Base-by-base conservation (phyloP, 2,888 invertebrate species). In the Aspidapion aeneum region DNA sequence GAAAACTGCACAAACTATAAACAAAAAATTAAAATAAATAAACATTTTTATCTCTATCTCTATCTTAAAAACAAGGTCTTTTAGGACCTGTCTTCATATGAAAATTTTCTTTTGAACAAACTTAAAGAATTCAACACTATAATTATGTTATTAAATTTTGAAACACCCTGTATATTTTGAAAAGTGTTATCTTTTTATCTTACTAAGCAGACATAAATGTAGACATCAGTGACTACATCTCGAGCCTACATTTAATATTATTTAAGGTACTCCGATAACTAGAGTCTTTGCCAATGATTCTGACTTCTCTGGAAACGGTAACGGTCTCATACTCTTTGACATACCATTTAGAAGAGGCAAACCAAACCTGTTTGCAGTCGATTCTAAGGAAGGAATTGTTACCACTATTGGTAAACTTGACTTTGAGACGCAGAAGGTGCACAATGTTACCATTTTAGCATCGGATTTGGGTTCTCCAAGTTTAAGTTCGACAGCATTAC, bases 401-500 rank as follows among this genome's bases (percentile, higher is more conserved):
- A 90, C 90, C 5, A 93, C 92, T 0, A 86, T 89, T 1, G 86
- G 87, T 0, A 86, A 85, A 73, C 79, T 92, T 55, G 90, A 91
- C 73, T 91, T 87, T 74, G 91, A 92, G 79, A 82, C 79, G 21
- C 84, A 87, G 71, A 82, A 82, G 21, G 77, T 82, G 1, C 86
- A 93, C 73, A 93, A 93, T 74, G 82, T 94, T 1, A 90, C 92
- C 0, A 86, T 94, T 1, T 84, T 93, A 1, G 94, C 93, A 0
- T 91, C 93, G 1, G 94, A 95, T 80, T 82, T 94, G 60, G 94
- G 94, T 0, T 90, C 88, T 50, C 94, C 94, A 0, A 90, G 92
- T 71, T 81, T 91, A 1, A 92, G 90, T 63, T 89, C 93, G 0
- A 90, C 90, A 0, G 93, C 94, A 1, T 75, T 91, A 49, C 79